phyloP scores from a whole-genome alignment of 64 coral and sea anemone genomes.

The Montipora capricornis region DNA sequence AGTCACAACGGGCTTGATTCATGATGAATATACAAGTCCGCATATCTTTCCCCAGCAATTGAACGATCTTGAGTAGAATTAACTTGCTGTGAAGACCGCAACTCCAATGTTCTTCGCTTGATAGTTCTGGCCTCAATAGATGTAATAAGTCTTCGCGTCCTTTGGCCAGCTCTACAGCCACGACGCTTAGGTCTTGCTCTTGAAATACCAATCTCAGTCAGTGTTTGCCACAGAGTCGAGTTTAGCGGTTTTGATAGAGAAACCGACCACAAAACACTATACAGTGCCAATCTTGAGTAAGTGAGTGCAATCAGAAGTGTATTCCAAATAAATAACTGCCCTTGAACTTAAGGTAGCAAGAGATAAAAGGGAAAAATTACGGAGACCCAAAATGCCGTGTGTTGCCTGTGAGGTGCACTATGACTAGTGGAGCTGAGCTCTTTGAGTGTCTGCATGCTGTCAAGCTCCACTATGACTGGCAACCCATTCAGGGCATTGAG shows the following conservation, averaged over 20 bases:
- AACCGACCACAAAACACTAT: neutral
- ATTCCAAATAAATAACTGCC: no score
- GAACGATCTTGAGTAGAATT: constrained; percentile 2
- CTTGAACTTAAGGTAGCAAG: no score
- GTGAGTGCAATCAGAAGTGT: neutral
- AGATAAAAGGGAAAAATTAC: no score
- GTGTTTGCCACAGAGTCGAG: neutral
- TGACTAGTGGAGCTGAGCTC: no score
- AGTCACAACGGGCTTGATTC: neutral
- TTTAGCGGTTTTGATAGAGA: neutral
- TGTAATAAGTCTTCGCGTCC: neutral
- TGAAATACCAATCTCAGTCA: constrained; percentile 1
- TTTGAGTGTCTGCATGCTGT: no score
- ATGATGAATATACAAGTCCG: neutral
- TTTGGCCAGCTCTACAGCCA: neutral
- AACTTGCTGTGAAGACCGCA: neutral
- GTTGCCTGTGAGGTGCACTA: no score
- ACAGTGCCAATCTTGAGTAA: constrained; percentile 4
- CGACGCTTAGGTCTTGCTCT: constrained; percentile 6
- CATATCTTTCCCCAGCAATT: constrained; percentile 10
- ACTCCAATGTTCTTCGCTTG: neutral
- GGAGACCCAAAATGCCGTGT: no score
- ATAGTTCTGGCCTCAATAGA: neutral
- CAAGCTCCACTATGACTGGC: no score
- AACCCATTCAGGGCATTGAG: no score